Conservation (phyloP, 2,113 vertebrate genomes). For the Campylorhamphus procurvoides region DNA sequence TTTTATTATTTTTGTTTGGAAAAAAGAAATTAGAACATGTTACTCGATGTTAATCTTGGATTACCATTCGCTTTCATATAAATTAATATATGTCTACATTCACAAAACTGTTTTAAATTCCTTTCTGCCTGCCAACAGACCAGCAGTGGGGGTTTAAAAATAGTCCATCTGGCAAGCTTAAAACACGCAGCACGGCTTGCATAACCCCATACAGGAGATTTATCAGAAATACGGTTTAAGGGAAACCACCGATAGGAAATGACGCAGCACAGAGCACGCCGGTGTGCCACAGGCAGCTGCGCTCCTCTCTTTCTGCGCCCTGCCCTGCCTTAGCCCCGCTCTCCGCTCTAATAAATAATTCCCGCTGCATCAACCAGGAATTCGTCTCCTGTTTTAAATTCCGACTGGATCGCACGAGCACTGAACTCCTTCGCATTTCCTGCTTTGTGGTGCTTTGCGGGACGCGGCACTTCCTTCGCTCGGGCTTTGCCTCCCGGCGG, state of each 20-base stretch:
- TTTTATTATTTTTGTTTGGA: not conserved
- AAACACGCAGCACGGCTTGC: not conserved
- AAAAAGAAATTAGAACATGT: not conserved
- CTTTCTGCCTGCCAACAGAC: not conserved
- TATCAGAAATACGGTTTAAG: not conserved
- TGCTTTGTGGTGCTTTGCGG: not conserved
- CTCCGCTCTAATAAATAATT: accelerated
- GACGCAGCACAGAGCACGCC: not conserved
- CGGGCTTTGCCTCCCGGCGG: not conserved
- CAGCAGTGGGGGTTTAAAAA: not conserved
- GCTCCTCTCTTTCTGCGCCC: not conserved
- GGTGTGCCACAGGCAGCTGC: not conserved
- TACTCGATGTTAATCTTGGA: not conserved
- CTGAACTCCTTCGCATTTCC: not conserved
- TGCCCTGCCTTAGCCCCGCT: not conserved
- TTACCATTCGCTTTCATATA: not conserved
- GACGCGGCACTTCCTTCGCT: not conserved
- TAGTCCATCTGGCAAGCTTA: not conserved
- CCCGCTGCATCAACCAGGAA: accelerated
- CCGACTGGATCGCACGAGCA: accelerated
- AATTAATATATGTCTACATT: not conserved
- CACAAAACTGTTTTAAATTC: not conserved
- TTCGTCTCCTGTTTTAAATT: not conserved
- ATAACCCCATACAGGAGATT: not conserved
- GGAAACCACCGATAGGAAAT: not conserved